These are phyloP conservation scores for Zaprionus davidi DNA, from an alignment of 1,140 invertebrate genomes.

Conservation along the genomic window DNA sequence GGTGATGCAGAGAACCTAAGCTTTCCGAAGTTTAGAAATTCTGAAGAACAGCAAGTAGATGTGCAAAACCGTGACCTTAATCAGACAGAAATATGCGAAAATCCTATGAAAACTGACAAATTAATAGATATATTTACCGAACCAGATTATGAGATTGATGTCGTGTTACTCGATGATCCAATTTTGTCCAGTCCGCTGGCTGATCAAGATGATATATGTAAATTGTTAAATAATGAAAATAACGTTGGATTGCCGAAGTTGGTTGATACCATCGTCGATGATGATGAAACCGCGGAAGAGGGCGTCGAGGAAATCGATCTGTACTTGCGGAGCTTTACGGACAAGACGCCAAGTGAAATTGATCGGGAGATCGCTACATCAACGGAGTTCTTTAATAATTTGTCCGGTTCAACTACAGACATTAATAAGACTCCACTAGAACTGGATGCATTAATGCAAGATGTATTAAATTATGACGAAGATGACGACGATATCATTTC, in stretches of 20 bases:
- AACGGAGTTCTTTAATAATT: slow-evolving; percentile 21
- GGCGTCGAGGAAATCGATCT: neutral
- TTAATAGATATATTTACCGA: neutral
- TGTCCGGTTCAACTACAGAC: slow-evolving; percentile 10
- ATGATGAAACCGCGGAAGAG: neutral
- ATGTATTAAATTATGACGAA: slow-evolving; percentile 45
- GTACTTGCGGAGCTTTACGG: neutral
- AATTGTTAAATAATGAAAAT: neutral
- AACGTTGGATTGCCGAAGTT: neutral
- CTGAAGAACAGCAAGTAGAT: neutral
- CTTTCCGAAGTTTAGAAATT: neutral
- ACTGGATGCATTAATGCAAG: slow-evolving; percentile 6
- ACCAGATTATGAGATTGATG: slow-evolving; percentile 2
- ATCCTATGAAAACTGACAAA: neutral
- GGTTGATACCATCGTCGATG: neutral
- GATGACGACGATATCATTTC: slow-evolving; percentile 51
- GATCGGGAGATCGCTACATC: slow-evolving; percentile 15
- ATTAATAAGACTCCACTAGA: slow-evolving; percentile 27
- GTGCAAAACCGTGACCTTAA: neutral
- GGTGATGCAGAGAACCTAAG: slow-evolving; percentile 12
- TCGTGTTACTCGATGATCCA: too few species aligned
- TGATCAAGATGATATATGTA: neutral
- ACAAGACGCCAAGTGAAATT: slow-evolving; percentile 23
- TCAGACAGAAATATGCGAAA: neutral
- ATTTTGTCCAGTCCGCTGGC: neutral